Evolutionary conservation across 2,888 invertebrate species (phyloP), one percentile per base, ranked within the genome.

Genomic region (Plebejus melissa): DNA sequence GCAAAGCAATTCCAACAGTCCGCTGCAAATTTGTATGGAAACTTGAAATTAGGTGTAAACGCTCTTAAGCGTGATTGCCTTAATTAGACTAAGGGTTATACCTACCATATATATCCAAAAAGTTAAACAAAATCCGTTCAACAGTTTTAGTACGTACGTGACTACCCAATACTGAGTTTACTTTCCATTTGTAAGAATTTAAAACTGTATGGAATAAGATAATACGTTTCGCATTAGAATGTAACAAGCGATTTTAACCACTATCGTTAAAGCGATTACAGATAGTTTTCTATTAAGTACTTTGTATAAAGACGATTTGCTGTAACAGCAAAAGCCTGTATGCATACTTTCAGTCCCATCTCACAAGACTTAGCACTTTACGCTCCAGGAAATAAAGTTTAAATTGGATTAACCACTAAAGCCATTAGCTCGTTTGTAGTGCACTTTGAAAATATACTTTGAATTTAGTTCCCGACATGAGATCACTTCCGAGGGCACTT

Each of bases 381-480:
- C 4, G 7, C 9, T 6, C 1, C 16, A 41, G 70, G 9, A 22
- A 41, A 41, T 70, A 70, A n/a, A 22, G 70, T 70, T 9, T 2
- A n/a, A 36, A 70, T 70, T 70, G 7, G 41, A 41, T 22, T 16
- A n/a, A n/a, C 5, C 70, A 1, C 1, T 65, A 16, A 16, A 13
- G 41, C 41, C 70, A 70, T 70, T 41, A 70, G 38, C 70, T 41
- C 41, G 70, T 70, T 70, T 70, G 70, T 70, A 70, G 70, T 70
- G 70, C 70, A 70, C 70, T 70, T 41, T 28, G 70, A 70, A 41
- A 70, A 70, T 70, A 70, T 70, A 70, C 70, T 70, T 70, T 70
- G 70, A 70, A 70, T 70, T 70, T 70, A 70, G 70, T 70, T 70
- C 41, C 41, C 70, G 70, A 70, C 70, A 70, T 70, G 41, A 70